Evolutionary conservation across 1,140 invertebrate genomes (phyloP).

Genomic region (Medauroidea extradentata): DNA sequence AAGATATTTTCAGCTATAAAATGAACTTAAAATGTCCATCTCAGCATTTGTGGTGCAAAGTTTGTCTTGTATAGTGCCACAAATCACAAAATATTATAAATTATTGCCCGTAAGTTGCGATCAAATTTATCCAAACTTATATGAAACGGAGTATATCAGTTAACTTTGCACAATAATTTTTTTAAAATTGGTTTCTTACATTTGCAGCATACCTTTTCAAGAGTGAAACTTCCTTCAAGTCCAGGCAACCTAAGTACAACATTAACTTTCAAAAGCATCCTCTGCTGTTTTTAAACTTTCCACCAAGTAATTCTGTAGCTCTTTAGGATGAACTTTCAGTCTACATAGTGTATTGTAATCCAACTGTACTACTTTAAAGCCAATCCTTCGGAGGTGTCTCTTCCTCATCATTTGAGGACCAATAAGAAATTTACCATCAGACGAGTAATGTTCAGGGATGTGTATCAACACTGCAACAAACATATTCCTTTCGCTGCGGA

Average conservation of each 20-base stretch:
- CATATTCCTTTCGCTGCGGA: constrained; percentile 38
- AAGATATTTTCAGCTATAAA: no score
- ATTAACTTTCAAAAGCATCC: constrained; percentile 20
- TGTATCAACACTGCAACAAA: constrained; percentile 56
- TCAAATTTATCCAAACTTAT: no score
- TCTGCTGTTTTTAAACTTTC: constrained; percentile 35
- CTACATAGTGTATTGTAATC: constrained; percentile 51
- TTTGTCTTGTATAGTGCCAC: no score
- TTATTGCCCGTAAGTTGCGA: no score
- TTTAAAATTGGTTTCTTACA: background rate
- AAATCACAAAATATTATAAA: no score
- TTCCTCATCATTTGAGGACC: constrained; percentile 59
- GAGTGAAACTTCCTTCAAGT: no score
- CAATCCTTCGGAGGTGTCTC: constrained; percentile 56
- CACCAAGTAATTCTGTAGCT: constrained; percentile 44
- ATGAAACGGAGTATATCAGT: no score
- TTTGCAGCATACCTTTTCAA: no score
- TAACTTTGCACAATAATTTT: background rate
- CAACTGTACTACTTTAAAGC: constrained; percentile 57
- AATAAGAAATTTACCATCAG: constrained; percentile 48
- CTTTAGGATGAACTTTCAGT: constrained; percentile 39
- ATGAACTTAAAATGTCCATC: no score
- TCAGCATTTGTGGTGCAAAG: no score
- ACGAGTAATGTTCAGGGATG: constrained; percentile 61
- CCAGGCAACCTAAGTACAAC: no score